phyloP scores from a whole-genome alignment of 92 coral and sea anemone genomes.

The Parazoanthus swiftii region DNA sequence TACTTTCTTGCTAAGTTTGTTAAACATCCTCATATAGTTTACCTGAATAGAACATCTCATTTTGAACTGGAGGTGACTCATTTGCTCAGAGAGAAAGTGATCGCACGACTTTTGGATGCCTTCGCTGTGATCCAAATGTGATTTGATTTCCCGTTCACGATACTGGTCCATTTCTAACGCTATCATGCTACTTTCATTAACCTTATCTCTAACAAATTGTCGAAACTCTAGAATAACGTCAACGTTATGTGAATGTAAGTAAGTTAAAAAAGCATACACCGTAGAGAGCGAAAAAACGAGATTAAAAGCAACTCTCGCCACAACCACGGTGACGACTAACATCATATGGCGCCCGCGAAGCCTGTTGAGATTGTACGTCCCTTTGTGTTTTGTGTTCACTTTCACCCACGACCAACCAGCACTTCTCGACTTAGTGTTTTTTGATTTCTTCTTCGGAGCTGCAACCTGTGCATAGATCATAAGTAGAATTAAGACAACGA shows the following conservation, averaged over 20 bases:
- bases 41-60: constrained; percentile 69
- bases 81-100: constrained; percentile 56
- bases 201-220: constrained; percentile 54
- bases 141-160: constrained; percentile 67
- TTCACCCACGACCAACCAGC: constrained; percentile 49
- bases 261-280: constrained; percentile 60
- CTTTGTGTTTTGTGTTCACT: constrained; percentile 22
- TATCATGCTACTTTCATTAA: constrained; percentile 52
- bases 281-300: constrained; percentile 65
- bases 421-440: constrained; percentile 9
- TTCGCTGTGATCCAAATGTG: constrained; percentile 52
- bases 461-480: constrained; percentile 67
- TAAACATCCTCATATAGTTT: constrained; percentile 65
- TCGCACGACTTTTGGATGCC: constrained; percentile 78
- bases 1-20: constrained; percentile 60
- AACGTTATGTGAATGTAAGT: constrained; percentile 67
- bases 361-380: constrained; percentile 46
- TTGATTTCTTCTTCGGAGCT: constrained; percentile 17
- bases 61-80: constrained; percentile 60
- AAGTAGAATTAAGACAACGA: constrained; percentile 46
- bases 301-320: constrained; percentile 58
- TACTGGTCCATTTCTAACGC: constrained; percentile 74
- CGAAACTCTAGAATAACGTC: constrained; percentile 56
- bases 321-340: constrained; percentile 58
- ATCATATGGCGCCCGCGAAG: constrained; percentile 72